Evolutionary conservation across 2,888 invertebrate species (phyloP), one percentile per base, ranked within the genome.

Genomic region (Drosophila leonis): DNA sequence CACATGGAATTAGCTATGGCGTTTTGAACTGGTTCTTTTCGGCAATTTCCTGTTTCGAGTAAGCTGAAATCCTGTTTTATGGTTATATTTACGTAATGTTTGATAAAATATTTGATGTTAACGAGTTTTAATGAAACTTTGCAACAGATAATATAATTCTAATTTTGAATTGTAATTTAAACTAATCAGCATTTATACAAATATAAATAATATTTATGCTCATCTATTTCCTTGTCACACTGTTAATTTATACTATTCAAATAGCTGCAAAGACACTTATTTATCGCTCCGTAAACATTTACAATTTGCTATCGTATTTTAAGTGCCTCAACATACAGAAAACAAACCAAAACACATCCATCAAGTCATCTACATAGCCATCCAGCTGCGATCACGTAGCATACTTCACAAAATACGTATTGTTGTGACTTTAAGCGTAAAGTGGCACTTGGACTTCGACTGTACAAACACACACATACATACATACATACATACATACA

Each of bases 401-500:
- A 39, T 44, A 35, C 35, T 33, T 46, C 60, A 46, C 41, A 39
- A 41, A 52, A 71, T 62, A 66, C 48, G 27, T 44, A 55, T 61
- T 75, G 52, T 74, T 83, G 65, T 77, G 81, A 55, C 65, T 81
- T 71, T 48, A 46, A 49, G 66, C 62, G 46, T 63, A 52, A 57
- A 81, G 80, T 67, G 84, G 61, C 84, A 83, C 73, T 87, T 70
- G 65, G 65, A 72, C 63, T 70, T 66, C 46, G 37, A 54, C 56
- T 65, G 12, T 12, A 4, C 18, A 49, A 49, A 33, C 18, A 15
- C 18, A 41, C n/a, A 20, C 6, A 20, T 5, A 29, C 10, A 54
- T 71, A 68, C 55, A 51, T 46, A 57, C 24, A 24, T 24, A 24
- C 24, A 24, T 24, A 24, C 8, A 57, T 65, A 71, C 44, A 44